Percentiles rank a stretch among this genome's conserved stretches.
phyloP scores from a whole-genome alignment of 2,113 vertebrate species.

The Trematomus loennbergii region DNA sequence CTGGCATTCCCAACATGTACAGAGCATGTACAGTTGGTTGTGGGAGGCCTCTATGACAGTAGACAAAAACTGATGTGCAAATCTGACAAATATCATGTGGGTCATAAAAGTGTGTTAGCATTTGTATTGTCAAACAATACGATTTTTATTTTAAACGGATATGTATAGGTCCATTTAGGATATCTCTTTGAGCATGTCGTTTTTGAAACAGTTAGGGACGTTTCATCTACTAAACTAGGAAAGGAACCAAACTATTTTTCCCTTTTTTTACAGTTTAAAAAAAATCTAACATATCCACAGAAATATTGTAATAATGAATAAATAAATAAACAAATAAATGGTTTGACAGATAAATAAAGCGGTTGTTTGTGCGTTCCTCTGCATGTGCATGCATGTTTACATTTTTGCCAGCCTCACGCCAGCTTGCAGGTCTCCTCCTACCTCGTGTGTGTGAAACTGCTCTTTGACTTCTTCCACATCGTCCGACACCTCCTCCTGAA shows the following conservation, averaged over 20 bases:
- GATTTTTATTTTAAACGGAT: no score
- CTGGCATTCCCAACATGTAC: constrained; percentile 80
- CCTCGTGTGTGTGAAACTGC: constrained; percentile 97
- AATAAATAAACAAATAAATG: no score
- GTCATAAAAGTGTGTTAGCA: not conserved
- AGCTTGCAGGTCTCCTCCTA: constrained; percentile 61
- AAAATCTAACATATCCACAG: not conserved
- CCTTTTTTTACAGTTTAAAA: not conserved
- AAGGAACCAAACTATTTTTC: not conserved
- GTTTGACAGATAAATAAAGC: no score
- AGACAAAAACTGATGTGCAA: not conserved
- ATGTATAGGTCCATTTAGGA: no score
- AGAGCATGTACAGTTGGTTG: constrained; percentile 59
- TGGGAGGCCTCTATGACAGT: constrained; percentile 30
- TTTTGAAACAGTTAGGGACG: not conserved
- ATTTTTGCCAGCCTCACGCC: not conserved
- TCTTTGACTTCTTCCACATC: constrained; percentile 98
- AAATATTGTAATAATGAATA: not conserved
- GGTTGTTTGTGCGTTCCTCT: not conserved
- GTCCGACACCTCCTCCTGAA: constrained; percentile 93
- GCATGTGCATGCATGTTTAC: not conserved
- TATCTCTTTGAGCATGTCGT: not conserved
- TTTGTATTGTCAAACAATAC: no score
- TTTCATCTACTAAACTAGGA: not conserved
- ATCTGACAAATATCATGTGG: not conserved